Evolutionary conservation across 2,797 vertebrate species (phyloP), one percentile per base, ranked within the genome.

Genomic region (Malurus leucopterus): DNA sequence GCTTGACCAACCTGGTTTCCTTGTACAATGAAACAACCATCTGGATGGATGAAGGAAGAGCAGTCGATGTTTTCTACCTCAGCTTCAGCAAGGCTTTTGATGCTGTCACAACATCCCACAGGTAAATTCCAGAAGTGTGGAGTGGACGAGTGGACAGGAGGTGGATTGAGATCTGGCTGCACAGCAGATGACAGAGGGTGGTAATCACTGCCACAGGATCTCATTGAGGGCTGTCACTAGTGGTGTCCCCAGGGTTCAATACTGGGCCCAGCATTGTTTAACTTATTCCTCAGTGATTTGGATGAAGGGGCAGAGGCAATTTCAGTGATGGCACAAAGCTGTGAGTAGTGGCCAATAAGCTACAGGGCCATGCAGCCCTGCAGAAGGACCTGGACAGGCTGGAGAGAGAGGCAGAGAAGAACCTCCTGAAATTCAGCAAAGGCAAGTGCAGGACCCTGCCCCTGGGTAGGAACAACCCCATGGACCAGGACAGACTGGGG

Each of bases 341-440:
- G 38, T 17, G 20, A 58, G 24, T 9, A 46, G 38, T 40, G 23
- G 20, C 4, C 0, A 0, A 30, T 11, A 64, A 2, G 5, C 24
- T 24, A 40, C 32, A 34, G 38, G 5, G 4, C 17, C 34, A 3
- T 46, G 29, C 32, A 51, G 24, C 2, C 24, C 20, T 13, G 38
- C 24, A 65, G 46, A 72, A 3, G 2, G 21, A 40, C 29, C 17
- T 11, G 0, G 0, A 4, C 3, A 51, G 4, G 4, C 1, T 82
- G 44, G 34, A 47, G 32, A 58, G 40, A 54, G 6, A 41, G 19
- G 2, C 41, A 36, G 30, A 29, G 11, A 3, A 0, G 11, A 83
- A 22, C 23, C 0, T 9, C 20, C 30, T 22, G 53, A 59, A 32
- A 54, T 71, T 47, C 23, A 71, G 0, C 4, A 1, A 59, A 7